Base-by-base conservation (phyloP, 2,113 vertebrate species). In the Rhabdornis inornatus region DNA sequence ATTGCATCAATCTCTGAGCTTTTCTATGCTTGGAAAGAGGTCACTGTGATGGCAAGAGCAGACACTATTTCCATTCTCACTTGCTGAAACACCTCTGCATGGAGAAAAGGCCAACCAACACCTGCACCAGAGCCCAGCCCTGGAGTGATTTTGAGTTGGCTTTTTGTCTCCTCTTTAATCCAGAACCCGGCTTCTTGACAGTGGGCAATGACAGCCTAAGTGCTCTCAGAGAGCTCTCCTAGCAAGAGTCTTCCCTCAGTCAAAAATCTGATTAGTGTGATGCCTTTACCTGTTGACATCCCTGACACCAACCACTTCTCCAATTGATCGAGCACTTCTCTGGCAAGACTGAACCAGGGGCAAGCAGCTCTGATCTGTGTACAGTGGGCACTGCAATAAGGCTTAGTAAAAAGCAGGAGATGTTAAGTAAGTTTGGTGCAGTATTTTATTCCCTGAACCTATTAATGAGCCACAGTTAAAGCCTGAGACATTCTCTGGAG, bases 81-180 rank as follows among this genome's bases (percentile, higher is more conserved):
- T 23, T 14, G 39, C 52, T 69, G 79, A 64, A 68, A 37, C 5
- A 33, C 15, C 7, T 5, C 28, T 61, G 37, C 47, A 57, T 14
- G 0, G 42, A 96, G 40, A 13, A 33, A 55, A 76, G 0, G 0
- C 53, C 44, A 86, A 59, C n/a, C 53, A 11, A 53, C 2, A 30
- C 6, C 45, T 4, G 8, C 6, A 15, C 22, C 11, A 15, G 61
- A 65, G 49, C 22, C 50, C 47, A 42, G 37, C 27, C 68, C 92
- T 74, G 57, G 6, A 7, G 65, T 56, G 55, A 89, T 80, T 90
- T 94, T 96, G 81, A 91, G 4, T 50, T 13, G 15, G 72, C 37
- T 80, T 66, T 95, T 89, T 91, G 19, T 93, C 78, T 71, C 33
- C 65, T 66, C 11, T 74, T 83, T 93, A 71, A 96, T 82, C 85